Percentiles rank a stretch among this genome's conserved stretches.
Conservation (phyloP, 2,113 vertebrate species). For the Cygnus atratus region DNA sequence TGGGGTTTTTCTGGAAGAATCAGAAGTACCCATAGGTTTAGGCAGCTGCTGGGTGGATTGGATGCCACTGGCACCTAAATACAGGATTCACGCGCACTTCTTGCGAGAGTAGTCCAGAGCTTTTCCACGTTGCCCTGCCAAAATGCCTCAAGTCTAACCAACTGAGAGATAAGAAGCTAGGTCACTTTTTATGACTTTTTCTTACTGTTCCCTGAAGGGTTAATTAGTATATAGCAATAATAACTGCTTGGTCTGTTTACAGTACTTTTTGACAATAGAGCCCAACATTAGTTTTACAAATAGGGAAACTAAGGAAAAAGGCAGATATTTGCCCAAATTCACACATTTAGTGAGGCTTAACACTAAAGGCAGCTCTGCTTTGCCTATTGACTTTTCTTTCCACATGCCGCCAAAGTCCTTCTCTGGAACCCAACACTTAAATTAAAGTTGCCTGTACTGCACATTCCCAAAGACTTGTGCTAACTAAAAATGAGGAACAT, state of each 20-base stretch:
- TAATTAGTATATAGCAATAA: neutral
- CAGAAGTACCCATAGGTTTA: neutral
- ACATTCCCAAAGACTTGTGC: neutral
- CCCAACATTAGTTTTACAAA: neutral
- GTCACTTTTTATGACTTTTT: neutral
- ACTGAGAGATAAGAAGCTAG: neutral
- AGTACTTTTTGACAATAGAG: neutral
- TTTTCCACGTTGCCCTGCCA: neutral
- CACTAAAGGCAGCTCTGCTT: neutral
- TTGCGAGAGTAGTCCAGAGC: neutral
- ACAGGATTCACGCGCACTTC: neutral
- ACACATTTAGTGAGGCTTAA: conserved; percentile 8
- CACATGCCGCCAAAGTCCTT: neutral
- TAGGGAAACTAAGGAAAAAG: conserved; percentile 3
- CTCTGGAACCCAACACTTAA: neutral
- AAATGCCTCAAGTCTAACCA: neutral
- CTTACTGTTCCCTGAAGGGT: conserved; percentile 12
- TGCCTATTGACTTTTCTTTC: neutral
- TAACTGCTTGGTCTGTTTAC: neutral
- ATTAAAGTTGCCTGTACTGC: neutral
- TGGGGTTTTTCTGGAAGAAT: neutral
- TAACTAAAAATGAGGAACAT: neutral
- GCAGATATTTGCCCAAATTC: neutral
- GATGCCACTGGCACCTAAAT: neutral
- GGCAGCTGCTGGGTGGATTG: neutral